A percentile compares a stretch with the other conserved stretches of the same genome.
These are phyloP conservation scores for Elachura formosa DNA, from an alignment of 2,113 vertebrate species.

Conservation along the genomic window DNA sequence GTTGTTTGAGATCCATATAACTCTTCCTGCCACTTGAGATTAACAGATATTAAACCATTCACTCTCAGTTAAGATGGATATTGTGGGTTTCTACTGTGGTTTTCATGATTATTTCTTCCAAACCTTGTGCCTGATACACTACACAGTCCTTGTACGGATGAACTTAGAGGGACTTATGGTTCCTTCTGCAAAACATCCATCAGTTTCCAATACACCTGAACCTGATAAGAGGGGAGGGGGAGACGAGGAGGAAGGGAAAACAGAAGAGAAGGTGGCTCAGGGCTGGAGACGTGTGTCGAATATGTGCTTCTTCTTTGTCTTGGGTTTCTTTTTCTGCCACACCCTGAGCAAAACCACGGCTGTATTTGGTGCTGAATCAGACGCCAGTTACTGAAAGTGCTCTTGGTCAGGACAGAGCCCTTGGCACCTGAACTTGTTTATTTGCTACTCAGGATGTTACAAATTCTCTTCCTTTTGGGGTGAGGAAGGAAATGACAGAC, in stretches of 20 bases:
- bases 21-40: neutral
- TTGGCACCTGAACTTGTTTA: conserved; percentile 22
- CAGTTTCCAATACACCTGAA: neutral
- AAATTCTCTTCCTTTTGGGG: neutral
- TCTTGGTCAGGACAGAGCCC: neutral
- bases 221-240: neutral
- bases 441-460: conserved; percentile 22
- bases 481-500: neutral
- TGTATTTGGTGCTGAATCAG: neutral
- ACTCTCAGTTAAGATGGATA: neutral
- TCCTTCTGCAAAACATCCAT: neutral
- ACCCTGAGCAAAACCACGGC: neutral
- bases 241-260: neutral
- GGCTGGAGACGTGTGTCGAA: rapidly evolving
- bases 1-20: neutral
- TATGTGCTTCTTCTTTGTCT: neutral
- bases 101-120: neutral
- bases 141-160: neutral
- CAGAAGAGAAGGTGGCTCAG: neutral
- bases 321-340: conserved; percentile 3
- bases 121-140: neutral
- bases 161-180: neutral
- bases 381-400: neutral
- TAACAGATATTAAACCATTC: neutral
- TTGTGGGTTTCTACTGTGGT: neutral